Evolutionary conservation across 2,797 vertebrate genomes (phyloP).

Genomic region (Bryconaethiops microstoma): DNA sequence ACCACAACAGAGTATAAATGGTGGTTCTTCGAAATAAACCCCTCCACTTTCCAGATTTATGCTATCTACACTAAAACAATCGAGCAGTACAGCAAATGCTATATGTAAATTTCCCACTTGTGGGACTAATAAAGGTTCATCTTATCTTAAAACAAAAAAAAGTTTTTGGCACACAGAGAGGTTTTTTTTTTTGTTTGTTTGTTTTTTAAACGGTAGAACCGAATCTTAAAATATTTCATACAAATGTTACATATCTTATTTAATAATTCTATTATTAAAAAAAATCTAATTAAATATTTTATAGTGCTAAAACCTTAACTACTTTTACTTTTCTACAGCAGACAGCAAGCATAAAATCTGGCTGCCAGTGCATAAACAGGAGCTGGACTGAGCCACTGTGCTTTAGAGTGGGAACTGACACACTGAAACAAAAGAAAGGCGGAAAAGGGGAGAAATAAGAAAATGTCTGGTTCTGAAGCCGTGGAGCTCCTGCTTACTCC

Average conservation of each 20-base stretch:
- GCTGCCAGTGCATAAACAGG: not conserved
- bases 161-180: too few relatives aligned
- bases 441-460: constrained; percentile 44
- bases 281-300: not conserved
- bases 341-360: not conserved
- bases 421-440: constrained; percentile 10
- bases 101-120: too few relatives aligned
- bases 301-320: not conserved
- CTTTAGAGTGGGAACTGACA: not conserved
- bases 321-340: not conserved
- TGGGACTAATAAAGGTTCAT: too few relatives aligned
- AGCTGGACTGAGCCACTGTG: not conserved
- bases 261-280: not conserved
- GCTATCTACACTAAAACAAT: not conserved
- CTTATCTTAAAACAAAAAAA: too few relatives aligned
- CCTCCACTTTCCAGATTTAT: not conserved
- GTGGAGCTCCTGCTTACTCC: constrained; percentile 32
- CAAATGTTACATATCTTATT: too few relatives aligned
- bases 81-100: too few relatives aligned
- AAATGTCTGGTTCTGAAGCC: constrained; percentile 47
- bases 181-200: too few relatives aligned
- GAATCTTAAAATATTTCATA: too few relatives aligned
- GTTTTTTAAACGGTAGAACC: too few relatives aligned
- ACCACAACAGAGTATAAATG: not conserved
- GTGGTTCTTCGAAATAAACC: not conserved